Percentiles rank a stretch among this genome's conserved stretches.
Evolutionary conservation across 2,888 invertebrate genomes (phyloP).

Genomic region (Ophioninae sp.): DNA sequence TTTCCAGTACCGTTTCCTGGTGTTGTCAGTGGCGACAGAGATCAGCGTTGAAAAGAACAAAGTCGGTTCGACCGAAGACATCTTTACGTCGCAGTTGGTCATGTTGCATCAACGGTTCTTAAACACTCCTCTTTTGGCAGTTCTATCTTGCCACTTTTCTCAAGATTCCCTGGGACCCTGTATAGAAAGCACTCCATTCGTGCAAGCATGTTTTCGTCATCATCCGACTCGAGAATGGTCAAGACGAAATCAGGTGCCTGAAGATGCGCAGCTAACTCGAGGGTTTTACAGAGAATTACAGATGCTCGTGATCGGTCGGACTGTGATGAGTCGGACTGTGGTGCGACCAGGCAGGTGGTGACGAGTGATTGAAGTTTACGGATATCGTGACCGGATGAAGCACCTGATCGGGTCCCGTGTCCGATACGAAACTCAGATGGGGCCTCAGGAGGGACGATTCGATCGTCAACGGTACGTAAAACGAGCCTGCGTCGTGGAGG

Average conservation of each 20-base stretch:
- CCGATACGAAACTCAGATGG: constrained; percentile 81
- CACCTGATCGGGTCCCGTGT: constrained; percentile 83
- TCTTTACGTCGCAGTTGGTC: neutral
- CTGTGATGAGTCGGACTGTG: constrained; percentile 77
- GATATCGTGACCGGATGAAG: constrained; percentile 94
- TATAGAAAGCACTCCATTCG: neutral
- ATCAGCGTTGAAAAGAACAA: neutral
- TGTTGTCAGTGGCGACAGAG: neutral
- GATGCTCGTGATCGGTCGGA: constrained; percentile 73
- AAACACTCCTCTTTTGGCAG: neutral
- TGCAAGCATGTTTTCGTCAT: constrained; percentile 1
- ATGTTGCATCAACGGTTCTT: neutral
- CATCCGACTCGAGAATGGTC: neutral
- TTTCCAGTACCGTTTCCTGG: neutral
- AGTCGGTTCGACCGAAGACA: neutral
- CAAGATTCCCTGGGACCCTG: neutral
- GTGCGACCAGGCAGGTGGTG: constrained; percentile 75
- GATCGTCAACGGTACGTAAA: constrained; percentile 93
- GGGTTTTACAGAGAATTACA: constrained; percentile 55
- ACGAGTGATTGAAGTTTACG: constrained; percentile 86
- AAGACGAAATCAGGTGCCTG: neutral
- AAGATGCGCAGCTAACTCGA: constrained; percentile 1
- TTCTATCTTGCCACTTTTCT: neutral
- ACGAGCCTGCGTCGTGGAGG: constrained; percentile 92
- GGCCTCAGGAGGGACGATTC: constrained; percentile 89